These are phyloP conservation scores for Drosophila mettleri DNA, from an alignment of 2,888 invertebrate species.

Conservation along the genomic window DNA sequence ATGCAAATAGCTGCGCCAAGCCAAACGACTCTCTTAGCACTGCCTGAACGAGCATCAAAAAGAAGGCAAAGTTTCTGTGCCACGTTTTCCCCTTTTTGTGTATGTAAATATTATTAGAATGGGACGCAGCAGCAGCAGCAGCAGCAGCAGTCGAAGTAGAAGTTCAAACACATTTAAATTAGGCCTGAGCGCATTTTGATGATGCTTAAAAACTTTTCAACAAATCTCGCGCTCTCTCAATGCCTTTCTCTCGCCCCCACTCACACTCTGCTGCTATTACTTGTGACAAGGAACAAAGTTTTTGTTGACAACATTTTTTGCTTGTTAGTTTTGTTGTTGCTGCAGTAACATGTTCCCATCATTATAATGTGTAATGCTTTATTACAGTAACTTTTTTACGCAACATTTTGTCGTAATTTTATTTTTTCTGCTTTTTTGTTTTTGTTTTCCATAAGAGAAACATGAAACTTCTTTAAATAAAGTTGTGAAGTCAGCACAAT, in stretches of 20 bases:
- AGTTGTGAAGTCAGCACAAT: slow-evolving; percentile 51
- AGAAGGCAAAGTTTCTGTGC: slow-evolving; percentile 39
- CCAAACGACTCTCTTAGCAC: neutral
- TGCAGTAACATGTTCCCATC: slow-evolving; percentile 68
- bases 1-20: too few species aligned
- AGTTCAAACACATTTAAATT: slow-evolving; percentile 75
- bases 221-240: slow-evolving; percentile 15
- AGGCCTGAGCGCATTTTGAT: slow-evolving; percentile 74
- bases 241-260: neutral
- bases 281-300: slow-evolving; percentile 42
- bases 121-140: slow-evolving; percentile 47
- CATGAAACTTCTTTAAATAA: slow-evolving; percentile 44
- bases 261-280: slow-evolving; percentile 12
- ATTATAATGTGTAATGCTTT: slow-evolving; percentile 66
- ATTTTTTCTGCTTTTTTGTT: slow-evolving; percentile 14
- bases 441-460: slow-evolving; percentile 22
- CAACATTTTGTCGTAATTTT: slow-evolving; percentile 48
- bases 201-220: slow-evolving; percentile 64
- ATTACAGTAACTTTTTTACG: slow-evolving; percentile 57
- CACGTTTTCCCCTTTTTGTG: slow-evolving; percentile 6
- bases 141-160: slow-evolving; percentile 51
- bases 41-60: neutral
- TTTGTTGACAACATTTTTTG: slow-evolving; percentile 63
- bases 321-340: slow-evolving; percentile 62
- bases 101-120: slow-evolving; percentile 63